Percentiles rank a stretch among this genome's conserved stretches.
These are phyloP conservation scores for Cossypha polioptera DNA, from an alignment of 2,797 vertebrate genomes.

Conservation along the genomic window DNA sequence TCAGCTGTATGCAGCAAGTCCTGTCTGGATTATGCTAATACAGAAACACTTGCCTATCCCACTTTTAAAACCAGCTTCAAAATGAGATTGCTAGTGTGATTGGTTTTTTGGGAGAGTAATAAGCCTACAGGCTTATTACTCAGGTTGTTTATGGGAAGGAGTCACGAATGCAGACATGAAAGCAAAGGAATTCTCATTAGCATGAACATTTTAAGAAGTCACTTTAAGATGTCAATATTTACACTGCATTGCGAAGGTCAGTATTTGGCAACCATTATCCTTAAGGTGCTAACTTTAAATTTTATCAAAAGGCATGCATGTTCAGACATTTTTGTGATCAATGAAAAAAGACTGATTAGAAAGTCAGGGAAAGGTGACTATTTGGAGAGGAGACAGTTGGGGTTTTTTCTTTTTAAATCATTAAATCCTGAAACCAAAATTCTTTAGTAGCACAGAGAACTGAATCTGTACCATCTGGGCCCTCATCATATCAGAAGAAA, in stretches of 20 bases:
- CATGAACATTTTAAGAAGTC: neutral
- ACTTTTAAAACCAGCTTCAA: neutral
- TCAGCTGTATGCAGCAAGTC: neutral
- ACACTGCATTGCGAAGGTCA: neutral
- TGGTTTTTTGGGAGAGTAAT: neutral
- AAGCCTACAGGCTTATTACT: neutral
- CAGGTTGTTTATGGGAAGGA: neutral
- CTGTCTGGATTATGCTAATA: neutral
- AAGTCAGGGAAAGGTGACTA: neutral
- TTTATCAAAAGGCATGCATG: neutral
- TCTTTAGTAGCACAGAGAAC: neutral
- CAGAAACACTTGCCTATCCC: neutral
- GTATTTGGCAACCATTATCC: neutral
- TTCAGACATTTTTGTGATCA: neutral
- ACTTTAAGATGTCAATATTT: neutral
- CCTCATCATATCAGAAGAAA: neutral
- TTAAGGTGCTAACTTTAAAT: neutral
- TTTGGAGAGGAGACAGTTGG: neutral
- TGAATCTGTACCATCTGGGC: neutral
- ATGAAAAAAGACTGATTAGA: neutral
- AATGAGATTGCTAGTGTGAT: neutral
- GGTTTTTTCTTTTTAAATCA: neutral
- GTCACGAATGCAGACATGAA: neutral
- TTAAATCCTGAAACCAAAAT: neutral
- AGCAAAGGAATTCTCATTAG: neutral